Conservation (phyloP, 2,113 vertebrate species). For the Pagrus major region DNA sequence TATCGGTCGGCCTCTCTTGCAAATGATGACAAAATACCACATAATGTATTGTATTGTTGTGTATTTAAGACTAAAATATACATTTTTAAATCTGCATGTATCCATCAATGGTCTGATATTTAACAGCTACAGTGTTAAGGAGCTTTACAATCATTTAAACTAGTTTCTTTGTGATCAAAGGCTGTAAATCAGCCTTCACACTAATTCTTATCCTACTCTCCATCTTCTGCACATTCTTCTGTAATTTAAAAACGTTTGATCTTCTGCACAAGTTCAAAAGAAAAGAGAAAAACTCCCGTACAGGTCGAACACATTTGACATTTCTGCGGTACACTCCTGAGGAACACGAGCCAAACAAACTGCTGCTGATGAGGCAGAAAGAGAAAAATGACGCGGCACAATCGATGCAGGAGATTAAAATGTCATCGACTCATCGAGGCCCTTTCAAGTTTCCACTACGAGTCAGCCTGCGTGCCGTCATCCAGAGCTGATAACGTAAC, state of each 20-base stretch:
- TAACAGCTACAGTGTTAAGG: too few species aligned
- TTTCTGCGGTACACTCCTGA: background rate
- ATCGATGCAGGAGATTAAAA: conserved; percentile 36
- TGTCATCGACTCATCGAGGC: conserved; percentile 5
- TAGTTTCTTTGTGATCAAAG: too few species aligned
- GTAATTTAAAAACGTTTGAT: background rate
- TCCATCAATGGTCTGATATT: background rate
- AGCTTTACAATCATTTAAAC: too few species aligned
- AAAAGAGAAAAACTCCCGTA: background rate
- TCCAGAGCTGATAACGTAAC: too few species aligned
- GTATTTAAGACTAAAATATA: too few species aligned
- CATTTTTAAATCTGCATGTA: background rate
- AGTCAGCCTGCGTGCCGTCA: background rate
- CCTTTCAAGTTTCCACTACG: conserved; percentile 44
- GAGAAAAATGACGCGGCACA: background rate
- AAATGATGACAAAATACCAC: too few species aligned
- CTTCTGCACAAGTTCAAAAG: background rate
- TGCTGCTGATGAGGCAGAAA: conserved; percentile 16
- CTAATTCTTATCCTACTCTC: background rate
- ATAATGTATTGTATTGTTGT: too few species aligned
- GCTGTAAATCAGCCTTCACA: background rate
- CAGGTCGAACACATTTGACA: background rate
- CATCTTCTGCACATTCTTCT: background rate
- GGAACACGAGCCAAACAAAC: conserved; percentile 39
- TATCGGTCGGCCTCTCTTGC: too few species aligned